Conservation (phyloP, 2,888 invertebrate species). For the Lasioglossum pauxillum region DNA sequence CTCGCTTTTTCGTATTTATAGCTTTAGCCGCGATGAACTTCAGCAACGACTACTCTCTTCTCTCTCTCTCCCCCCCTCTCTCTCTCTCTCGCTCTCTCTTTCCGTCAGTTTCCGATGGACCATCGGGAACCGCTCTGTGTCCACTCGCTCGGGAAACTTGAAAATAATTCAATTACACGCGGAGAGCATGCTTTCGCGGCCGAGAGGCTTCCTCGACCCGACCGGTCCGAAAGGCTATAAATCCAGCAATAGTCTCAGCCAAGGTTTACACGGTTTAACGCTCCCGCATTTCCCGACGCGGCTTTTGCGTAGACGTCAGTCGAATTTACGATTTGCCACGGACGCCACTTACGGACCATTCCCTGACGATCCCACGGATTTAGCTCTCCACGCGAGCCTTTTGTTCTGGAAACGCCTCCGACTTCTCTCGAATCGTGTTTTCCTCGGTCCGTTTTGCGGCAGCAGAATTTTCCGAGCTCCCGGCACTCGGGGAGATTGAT, state of each 20-base stretch:
- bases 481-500: neutral
- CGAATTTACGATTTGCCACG: slow-evolving; percentile 31
- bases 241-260: slow-evolving; percentile 9
- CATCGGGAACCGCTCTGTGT: neutral
- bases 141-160: neutral
- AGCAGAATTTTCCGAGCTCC: neutral
- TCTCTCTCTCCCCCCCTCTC: too few relatives aligned
- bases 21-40: neutral
- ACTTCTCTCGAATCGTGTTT: neutral
- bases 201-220: neutral
- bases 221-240: neutral
- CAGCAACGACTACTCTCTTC: neutral
- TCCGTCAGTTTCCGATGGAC: neutral
- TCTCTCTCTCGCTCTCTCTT: neutral
- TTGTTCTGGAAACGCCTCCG: neutral
- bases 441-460: neutral
- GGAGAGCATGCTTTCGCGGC: neutral
- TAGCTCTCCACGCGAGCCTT: neutral
- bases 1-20: slow-evolving; percentile 15
- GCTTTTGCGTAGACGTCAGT: slow-evolving; percentile 10
- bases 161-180: neutral
- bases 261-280: slow-evolving; percentile 3
- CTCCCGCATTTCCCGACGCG: neutral
- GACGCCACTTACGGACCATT: neutral
- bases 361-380: slow-evolving; percentile 8